Evolutionary conservation across 2,113 vertebrate genomes (phyloP).

Genomic region (Mirza zaza): DNA sequence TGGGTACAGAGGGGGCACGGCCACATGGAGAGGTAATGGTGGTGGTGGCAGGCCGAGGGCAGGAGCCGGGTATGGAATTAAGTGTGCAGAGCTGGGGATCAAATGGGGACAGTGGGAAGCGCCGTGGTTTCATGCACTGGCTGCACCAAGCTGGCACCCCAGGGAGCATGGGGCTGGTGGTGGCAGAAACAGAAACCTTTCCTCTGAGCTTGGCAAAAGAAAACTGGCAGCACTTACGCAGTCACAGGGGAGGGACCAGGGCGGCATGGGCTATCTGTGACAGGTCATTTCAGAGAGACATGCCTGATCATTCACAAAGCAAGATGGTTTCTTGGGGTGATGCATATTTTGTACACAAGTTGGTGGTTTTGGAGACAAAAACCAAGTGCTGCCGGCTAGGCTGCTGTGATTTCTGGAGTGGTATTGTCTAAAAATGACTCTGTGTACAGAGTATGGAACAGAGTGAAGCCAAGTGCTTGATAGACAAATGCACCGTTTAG

Average conservation of each 20-base stretch:
- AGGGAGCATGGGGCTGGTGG: too few relatives aligned
- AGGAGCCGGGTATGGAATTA: background rate
- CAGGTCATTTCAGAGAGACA: rapidly evolving
- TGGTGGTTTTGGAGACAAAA: background rate
- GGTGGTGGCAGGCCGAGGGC: background rate
- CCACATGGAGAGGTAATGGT: background rate
- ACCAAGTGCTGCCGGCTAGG: background rate
- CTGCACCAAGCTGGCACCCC: background rate
- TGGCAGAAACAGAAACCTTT: background rate
- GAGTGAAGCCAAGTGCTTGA: background rate
- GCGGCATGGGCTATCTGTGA: background rate
- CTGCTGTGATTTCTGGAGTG: background rate
- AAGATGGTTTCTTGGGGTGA: background rate
- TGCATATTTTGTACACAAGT: background rate
- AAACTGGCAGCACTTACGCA: background rate
- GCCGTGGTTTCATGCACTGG: rapidly evolving
- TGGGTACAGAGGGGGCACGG: background rate
- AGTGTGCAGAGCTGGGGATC: background rate
- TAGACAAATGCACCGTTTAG: background rate
- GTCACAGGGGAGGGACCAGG: background rate
- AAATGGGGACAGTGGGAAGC: background rate
- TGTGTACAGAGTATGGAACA: background rate
- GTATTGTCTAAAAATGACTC: background rate
- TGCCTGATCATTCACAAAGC: background rate
- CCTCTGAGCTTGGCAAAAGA: background rate